A percentile compares a stretch with the other conserved stretches of the same genome.
Evolutionary conservation across 1,140 invertebrate genomes (phyloP).

Genomic region (Linepithema humile): DNA sequence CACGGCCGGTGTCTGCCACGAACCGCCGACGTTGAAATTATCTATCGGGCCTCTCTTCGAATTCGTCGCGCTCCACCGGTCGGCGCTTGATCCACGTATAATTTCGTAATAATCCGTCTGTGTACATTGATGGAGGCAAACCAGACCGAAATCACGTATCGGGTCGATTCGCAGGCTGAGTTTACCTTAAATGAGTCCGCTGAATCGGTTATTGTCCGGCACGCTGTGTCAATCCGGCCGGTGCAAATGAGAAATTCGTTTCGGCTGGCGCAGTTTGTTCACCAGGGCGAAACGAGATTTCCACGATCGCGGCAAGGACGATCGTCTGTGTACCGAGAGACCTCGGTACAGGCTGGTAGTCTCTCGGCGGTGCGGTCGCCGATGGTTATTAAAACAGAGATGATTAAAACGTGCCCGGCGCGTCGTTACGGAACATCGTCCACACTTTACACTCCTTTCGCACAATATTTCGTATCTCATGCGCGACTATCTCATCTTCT

Average conservation of each 20-base stretch:
- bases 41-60: conserved; percentile 41
- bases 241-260: conserved; percentile 66
- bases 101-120: conserved; percentile 75
- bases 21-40: conserved; percentile 42
- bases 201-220: conserved; percentile 61
- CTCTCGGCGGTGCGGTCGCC: not conserved
- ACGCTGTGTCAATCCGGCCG: conserved; percentile 57
- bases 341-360: not conserved
- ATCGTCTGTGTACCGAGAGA: conserved; percentile 28
- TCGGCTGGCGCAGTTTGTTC: conserved; percentile 54
- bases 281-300: conserved; percentile 49
- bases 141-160: conserved; percentile 73
- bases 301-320: conserved; percentile 39
- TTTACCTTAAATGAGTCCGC: conserved; percentile 72
- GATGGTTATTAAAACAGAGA: conserved; percentile 64
- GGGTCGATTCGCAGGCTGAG: conserved; percentile 62
- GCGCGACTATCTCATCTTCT: not conserved
- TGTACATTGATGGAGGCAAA: conserved; percentile 62
- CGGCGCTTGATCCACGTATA: conserved; percentile 72
- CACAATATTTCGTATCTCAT: not conserved
- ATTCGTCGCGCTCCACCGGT: conserved; percentile 51
- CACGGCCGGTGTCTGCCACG: conserved; percentile 4
- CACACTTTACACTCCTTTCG: not conserved
- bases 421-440: not conserved
- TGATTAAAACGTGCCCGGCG: conserved; percentile 62